Conservation (phyloP, 2,113 vertebrate genomes). For the Oophaga pumilio region DNA sequence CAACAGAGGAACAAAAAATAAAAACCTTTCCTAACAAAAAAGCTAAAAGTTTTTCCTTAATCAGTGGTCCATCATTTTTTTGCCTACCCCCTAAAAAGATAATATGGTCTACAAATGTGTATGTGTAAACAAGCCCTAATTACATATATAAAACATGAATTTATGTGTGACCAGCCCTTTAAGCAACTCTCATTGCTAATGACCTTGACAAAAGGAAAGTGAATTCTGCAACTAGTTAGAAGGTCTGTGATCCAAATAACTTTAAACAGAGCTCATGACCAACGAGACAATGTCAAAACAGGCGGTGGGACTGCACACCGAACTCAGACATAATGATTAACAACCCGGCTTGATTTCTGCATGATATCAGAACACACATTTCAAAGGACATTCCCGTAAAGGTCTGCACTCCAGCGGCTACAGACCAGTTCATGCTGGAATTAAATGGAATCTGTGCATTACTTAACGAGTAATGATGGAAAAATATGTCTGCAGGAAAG, state of each 20-base stretch:
- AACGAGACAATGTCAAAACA: constrained; percentile 21
- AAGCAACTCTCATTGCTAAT: constrained; percentile 11
- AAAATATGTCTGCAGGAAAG: constrained; percentile 1
- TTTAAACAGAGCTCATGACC: constrained; percentile 2
- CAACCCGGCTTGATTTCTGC: constrained; percentile 3
- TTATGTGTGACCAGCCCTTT: not conserved
- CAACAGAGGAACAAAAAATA: not conserved
- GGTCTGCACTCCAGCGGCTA: constrained; percentile 10
- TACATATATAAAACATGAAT: not conserved
- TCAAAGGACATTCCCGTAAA: constrained; percentile 23
- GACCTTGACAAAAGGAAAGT: constrained; percentile 39
- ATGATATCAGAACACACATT: not conserved
- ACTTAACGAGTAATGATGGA: not conserved
- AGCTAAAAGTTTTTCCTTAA: no score
- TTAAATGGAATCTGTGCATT: not conserved
- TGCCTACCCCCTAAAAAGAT: not conserved
- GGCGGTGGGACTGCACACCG: not conserved
- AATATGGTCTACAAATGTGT: not conserved
- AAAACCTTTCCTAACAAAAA: not conserved
- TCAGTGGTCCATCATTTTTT: not conserved
- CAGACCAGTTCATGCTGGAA: constrained; percentile 16
- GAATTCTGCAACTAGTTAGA: not conserved
- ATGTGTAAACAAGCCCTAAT: not conserved
- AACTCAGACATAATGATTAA: constrained; percentile 44
- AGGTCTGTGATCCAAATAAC: constrained; percentile 30